Evolutionary conservation across 2,797 vertebrate genomes (phyloP), one percentile per base, ranked within the genome.

Genomic region (Intellagama lesueurii): DNA sequence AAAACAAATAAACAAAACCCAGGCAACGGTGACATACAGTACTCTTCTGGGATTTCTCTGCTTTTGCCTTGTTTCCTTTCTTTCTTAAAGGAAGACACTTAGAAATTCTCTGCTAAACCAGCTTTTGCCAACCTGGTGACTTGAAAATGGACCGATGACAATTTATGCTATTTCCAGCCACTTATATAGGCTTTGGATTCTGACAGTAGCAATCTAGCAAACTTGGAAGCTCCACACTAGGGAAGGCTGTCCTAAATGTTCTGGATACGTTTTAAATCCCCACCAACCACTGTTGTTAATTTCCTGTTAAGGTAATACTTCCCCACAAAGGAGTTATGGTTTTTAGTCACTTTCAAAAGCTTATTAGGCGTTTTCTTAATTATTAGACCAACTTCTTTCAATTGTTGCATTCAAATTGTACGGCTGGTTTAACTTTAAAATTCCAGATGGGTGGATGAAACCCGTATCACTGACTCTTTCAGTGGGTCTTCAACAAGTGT

Each of bases 1-100:
- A 22, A 82, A 90, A 84, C 12, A 87, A 81, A 88, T 35, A 77
- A 87, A 17, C 56, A 91, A 90, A 93, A 79, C 44, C 17, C 81
- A 93, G 9, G n/a, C 24, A 17, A 5, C 32, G 85, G 66, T 52
- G 88, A 24, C 32, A 69, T 60, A 88, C 1, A 75, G 19, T 30
- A 68, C 0, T 88, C 32, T 28, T 24, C 35, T 88, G 35, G 12
- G 44, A 88, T 87, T 92, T 76, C 0, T 69, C 64, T 68, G 72
- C 3, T 32, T 81, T 88, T 52, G 87, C 60, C 81, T 75, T 75
- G 79, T 35, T 75, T 66, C 70, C 24, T 75, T 22, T 44, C 30
- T 75, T 52, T 35, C 81, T 85, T 2, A 16, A 87, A 85, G 66
- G 26, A 0, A 83, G 19, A 86, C 2, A 91, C n/a, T 28, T 75